Evolutionary conservation across 2,888 invertebrate species (phyloP).

Genomic region (Pelosia muscerda): DNA sequence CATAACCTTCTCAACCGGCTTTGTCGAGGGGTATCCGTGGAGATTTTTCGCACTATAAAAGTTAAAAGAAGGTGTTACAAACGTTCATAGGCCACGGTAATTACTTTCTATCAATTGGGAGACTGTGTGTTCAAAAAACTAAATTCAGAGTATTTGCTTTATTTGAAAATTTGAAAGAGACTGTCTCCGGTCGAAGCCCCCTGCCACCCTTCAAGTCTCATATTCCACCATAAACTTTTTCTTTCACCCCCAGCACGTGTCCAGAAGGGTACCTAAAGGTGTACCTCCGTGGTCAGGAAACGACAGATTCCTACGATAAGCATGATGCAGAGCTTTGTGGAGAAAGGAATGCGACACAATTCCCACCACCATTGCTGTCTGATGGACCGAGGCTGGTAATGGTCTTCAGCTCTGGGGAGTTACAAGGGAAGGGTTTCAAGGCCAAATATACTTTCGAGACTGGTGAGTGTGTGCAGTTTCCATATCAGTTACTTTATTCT

Average conservation of each 20-base stretch:
- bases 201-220: background rate
- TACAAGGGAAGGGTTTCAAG: slow-evolving; percentile 96
- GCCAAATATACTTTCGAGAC: slow-evolving; percentile 95
- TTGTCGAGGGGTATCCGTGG: too few relatives aligned
- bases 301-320: slow-evolving; percentile 96
- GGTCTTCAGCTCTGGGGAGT: slow-evolving; percentile 97
- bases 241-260: slow-evolving; percentile 78
- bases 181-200: background rate
- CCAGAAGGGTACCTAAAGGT: slow-evolving; percentile 96
- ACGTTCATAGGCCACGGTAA: too few relatives aligned
- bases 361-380: slow-evolving; percentile 94
- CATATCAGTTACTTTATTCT: background rate
- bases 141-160: too few relatives aligned
- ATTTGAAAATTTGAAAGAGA: too few relatives aligned
- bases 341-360: slow-evolving; percentile 81
- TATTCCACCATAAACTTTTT: background rate
- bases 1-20: too few relatives aligned
- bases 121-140: too few relatives aligned
- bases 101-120: too few relatives aligned
- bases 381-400: slow-evolving; percentile 97
- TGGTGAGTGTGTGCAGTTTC: slow-evolving; percentile 80
- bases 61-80: too few relatives aligned
- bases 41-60: too few relatives aligned
- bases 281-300: slow-evolving; percentile 96
- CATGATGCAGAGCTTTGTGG: slow-evolving; percentile 98